Evolutionary conservation across 2,888 invertebrate genomes (phyloP).

Genomic region (Netelia virgata): DNA sequence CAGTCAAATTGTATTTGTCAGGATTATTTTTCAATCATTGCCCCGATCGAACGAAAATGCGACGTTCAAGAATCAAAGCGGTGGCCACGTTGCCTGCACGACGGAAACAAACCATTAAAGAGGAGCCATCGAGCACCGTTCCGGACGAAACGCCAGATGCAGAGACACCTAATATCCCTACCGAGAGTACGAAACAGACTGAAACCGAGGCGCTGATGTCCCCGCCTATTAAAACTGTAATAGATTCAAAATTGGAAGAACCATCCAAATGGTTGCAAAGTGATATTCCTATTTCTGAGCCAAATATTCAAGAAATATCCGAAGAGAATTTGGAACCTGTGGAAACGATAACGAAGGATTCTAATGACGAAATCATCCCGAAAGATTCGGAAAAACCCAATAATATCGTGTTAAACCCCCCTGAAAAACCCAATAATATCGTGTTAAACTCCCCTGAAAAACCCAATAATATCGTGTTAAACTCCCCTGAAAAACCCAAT

Average conservation of each 20-base stretch:
- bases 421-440: no score
- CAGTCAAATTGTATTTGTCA: background rate
- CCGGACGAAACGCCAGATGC: conserved; percentile 13
- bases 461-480: no score
- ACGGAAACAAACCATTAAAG: conserved; percentile 80
- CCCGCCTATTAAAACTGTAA: background rate
- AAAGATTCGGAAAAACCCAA: background rate
- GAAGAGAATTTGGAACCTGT: background rate
- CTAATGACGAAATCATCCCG: background rate
- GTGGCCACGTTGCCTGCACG: conserved; percentile 89
- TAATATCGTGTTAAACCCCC: background rate
- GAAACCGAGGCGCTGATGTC: background rate
- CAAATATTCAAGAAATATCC: background rate
- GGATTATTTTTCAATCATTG: background rate
- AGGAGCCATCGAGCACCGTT: conserved; percentile 29
- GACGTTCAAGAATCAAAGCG: conserved; percentile 89
- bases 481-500: no score
- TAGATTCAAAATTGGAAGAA: background rate
- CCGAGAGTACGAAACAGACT: conserved; percentile 27
- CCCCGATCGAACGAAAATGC: conserved; percentile 45
- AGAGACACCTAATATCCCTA: conserved; percentile 25
- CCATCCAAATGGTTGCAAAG: background rate
- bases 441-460: no score
- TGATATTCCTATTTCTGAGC: background rate
- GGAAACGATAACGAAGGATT: background rate